These are phyloP conservation scores for Prunella himalayana DNA, from an alignment of 2,113 vertebrate species.

Conservation along the genomic window DNA sequence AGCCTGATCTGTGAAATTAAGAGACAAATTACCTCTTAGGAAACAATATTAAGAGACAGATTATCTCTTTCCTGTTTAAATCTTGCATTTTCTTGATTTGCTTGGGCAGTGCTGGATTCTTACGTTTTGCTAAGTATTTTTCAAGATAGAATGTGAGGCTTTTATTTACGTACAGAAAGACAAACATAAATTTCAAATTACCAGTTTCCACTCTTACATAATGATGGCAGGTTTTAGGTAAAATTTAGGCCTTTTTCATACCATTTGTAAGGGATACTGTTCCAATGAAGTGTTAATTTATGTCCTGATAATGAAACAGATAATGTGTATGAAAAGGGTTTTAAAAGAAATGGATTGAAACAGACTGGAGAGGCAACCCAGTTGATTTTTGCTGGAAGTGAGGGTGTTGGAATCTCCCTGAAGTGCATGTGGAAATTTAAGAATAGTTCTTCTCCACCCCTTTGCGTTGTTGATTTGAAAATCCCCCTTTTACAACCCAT, in stretches of 20 bases:
- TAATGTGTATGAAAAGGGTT: not conserved
- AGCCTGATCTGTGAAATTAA: not conserved
- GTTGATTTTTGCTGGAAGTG: not conserved
- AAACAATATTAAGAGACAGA: not conserved
- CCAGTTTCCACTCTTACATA: not conserved
- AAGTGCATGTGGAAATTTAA: not conserved
- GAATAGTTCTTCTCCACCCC: not conserved
- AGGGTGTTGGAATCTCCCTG: not conserved
- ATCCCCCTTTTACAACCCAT: not conserved
- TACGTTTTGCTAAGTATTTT: not conserved
- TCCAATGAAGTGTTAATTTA: not conserved
- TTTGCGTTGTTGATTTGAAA: not conserved
- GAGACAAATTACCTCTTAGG: not conserved
- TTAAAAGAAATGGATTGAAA: not conserved
- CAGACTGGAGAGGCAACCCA: not conserved
- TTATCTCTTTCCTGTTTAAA: not conserved
- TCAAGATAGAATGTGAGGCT: not conserved
- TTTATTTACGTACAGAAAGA: not conserved
- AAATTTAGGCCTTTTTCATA: not conserved
- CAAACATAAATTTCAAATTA: not conserved
- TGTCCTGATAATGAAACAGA: not conserved
- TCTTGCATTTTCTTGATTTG: not conserved
- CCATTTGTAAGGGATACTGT: not conserved
- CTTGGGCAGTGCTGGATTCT: not conserved
- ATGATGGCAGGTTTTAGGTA: not conserved